Percentiles rank a stretch among this genome's conserved stretches.
Conservation (phyloP, 2,888 invertebrate species). For the Leptinotarsa peninsularis region DNA sequence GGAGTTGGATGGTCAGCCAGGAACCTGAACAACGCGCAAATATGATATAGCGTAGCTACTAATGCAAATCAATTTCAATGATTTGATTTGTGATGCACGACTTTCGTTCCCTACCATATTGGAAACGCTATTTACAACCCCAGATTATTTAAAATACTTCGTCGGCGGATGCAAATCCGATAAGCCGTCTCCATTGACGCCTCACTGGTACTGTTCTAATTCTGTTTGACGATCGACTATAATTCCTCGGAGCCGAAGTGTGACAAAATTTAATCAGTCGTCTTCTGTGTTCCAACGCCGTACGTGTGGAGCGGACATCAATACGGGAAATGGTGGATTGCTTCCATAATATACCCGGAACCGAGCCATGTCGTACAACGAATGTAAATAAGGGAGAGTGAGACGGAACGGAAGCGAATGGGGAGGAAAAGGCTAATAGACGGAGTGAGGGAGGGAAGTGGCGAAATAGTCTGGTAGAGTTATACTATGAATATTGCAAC, state of each 20-base stretch:
- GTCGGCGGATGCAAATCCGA: not conserved
- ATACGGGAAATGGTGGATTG: not conserved
- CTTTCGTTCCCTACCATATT: too few species aligned
- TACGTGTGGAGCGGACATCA: not conserved
- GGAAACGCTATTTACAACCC: too few species aligned
- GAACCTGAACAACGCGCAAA: too few species aligned
- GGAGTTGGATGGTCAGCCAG: too few species aligned
- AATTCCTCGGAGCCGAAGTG: conserved; percentile 15
- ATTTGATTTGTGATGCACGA: not conserved
- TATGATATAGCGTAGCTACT: not conserved
- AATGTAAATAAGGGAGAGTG: conserved; percentile 2
- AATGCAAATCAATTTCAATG: not conserved
- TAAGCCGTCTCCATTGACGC: not conserved
- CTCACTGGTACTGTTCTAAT: conserved; percentile 7
- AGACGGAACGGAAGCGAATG: not conserved
- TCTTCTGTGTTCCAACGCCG: not conserved
- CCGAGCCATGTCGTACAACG: conserved; percentile 8
- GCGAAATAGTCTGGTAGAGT: not conserved
- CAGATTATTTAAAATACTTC: not conserved
- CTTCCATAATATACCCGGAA: not conserved
- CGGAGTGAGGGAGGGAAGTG: not conserved
- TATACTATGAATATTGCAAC: not conserved
- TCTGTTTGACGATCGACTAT: conserved; percentile 14
- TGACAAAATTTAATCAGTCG: conserved; percentile 22
- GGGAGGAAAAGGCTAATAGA: not conserved